These are phyloP conservation scores for Chrysopa pallens DNA, from an alignment of 1,140 invertebrate species.

Conservation along the genomic window DNA sequence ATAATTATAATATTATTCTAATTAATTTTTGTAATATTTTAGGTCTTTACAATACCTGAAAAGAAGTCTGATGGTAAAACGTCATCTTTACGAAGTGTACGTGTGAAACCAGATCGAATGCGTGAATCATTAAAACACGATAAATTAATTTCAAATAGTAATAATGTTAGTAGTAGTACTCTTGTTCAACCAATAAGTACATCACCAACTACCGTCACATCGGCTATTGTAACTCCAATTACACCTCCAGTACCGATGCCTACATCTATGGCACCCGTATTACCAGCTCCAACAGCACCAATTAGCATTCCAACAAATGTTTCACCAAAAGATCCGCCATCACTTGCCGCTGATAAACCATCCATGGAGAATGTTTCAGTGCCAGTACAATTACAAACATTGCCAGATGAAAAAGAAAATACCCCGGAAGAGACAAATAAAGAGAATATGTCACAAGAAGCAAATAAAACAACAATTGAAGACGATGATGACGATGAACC, in stretches of 20 bases:
- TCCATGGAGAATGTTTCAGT: background rate
- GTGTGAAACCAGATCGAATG: conserved; percentile 36
- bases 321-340: background rate
- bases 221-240: background rate
- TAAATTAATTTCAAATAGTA: conserved; percentile 1
- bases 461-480: background rate
- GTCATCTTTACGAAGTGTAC: conserved; percentile 35
- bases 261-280: background rate
- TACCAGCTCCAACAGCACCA: background rate
- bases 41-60: conserved; percentile 11
- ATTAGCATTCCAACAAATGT: background rate
- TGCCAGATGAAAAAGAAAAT: conserved; percentile 25
- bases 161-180: too few species aligned
- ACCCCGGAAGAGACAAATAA: conserved; percentile 18
- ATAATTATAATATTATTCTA: too few species aligned
- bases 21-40: conserved; percentile 10
- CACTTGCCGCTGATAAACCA: background rate
- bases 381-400: too few species aligned
- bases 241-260: background rate
- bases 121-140: conserved; percentile 10
- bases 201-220: background rate
- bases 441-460: conserved; percentile 1
- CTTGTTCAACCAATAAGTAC: background rate
- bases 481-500: conserved; percentile 3
- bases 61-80: conserved; percentile 22